phyloP scores from a whole-genome alignment of 2,888 invertebrate genomes.

The Lycophotia porphyrea region DNA sequence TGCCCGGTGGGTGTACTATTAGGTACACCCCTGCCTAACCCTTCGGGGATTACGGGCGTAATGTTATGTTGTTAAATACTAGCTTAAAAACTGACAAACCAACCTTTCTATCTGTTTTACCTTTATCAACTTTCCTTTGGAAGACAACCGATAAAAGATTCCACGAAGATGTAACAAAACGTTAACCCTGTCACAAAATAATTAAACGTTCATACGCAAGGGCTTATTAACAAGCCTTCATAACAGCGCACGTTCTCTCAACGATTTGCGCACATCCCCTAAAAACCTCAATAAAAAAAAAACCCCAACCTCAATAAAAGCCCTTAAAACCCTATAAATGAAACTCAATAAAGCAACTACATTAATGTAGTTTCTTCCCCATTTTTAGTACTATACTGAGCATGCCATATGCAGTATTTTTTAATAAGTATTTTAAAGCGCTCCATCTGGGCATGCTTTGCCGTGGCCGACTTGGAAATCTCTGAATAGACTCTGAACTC shows the following conservation, averaged over 20 bases:
- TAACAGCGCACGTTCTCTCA: not conserved
- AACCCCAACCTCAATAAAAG: too few relatives aligned
- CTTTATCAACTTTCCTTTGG: not conserved
- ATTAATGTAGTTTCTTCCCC: not conserved
- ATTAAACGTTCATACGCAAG: conserved; percentile 3
- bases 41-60: not conserved
- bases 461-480: too few relatives aligned
- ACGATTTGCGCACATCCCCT: not conserved
- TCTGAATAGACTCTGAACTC: too few relatives aligned
- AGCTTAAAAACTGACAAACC: not conserved
- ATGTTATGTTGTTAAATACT: not conserved
- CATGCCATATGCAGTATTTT: not conserved
- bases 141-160: not conserved
- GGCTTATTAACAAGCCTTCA: not conserved
- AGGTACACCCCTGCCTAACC: not conserved
- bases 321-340: not conserved
- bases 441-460: too few relatives aligned
- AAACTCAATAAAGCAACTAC: not conserved
- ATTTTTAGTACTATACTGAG: not conserved
- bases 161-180: not conserved
- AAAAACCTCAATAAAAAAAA: too few relatives aligned
- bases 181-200: not conserved
- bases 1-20: not conserved
- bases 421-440: not conserved
- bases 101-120: not conserved